Conservation (phyloP, 1,140 invertebrate genomes). For the Theocolax elegans region DNA sequence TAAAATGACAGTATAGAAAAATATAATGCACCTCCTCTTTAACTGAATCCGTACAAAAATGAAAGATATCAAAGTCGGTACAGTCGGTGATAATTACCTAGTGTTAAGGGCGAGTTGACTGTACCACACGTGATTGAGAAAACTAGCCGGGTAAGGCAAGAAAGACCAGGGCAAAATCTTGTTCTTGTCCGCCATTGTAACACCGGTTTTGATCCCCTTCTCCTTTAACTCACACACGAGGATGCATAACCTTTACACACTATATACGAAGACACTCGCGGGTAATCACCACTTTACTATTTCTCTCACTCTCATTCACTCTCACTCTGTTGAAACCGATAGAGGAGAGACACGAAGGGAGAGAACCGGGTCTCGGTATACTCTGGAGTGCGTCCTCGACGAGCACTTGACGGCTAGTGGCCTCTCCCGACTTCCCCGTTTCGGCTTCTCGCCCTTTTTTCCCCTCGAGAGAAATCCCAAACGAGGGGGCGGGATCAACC, state of each 20-base stretch:
- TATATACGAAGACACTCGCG: too few relatives aligned
- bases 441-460: background rate
- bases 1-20: too few relatives aligned
- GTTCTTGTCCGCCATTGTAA: conserved; percentile 64
- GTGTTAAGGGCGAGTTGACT: conserved; percentile 61
- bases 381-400: conserved; percentile 60
- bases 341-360: background rate
- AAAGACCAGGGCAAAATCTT: conserved; percentile 62
- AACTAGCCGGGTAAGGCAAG: conserved; percentile 60
- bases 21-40: too few relatives aligned
- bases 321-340: background rate
- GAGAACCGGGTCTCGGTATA: background rate
- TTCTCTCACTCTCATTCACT: too few relatives aligned
- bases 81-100: conserved; percentile 60
- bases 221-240: too few relatives aligned
- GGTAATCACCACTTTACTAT: too few relatives aligned
- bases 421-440: conserved; percentile 39
- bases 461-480: conserved; percentile 50
- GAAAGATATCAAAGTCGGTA: too few relatives aligned
- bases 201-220: too few relatives aligned
- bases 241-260: too few relatives aligned
- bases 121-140: conserved; percentile 64
- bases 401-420: conserved; percentile 67
- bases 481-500: conserved; percentile 52
- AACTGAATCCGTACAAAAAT: too few relatives aligned